phyloP scores from a whole-genome alignment of 2,888 invertebrate genomes.

The Alentia gelatinosa region DNA sequence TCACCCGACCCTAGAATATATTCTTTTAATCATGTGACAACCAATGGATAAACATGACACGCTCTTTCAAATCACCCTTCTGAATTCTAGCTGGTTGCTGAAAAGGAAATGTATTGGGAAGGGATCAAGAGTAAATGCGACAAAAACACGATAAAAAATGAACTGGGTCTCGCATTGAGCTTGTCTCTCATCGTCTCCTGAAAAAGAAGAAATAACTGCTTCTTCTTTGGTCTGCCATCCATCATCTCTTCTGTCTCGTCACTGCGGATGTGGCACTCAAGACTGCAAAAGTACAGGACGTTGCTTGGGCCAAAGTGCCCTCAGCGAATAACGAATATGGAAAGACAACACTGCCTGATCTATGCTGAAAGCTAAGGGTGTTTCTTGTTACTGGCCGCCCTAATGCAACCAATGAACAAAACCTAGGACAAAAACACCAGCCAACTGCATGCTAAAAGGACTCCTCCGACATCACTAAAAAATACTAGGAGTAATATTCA shows the following conservation, averaged over 20 bases:
- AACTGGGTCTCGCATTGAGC: neutral
- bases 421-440: too few relatives aligned
- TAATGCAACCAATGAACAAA: too few relatives aligned
- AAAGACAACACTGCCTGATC: too few relatives aligned
- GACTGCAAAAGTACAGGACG: neutral
- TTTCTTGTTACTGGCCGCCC: too few relatives aligned
- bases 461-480: too few relatives aligned
- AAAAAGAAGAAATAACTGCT: neutral
- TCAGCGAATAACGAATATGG: too few relatives aligned
- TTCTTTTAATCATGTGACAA: neutral
- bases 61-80: neutral
- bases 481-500: too few relatives aligned
- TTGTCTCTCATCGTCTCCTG: neutral
- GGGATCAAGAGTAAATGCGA: neutral
- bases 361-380: too few relatives aligned
- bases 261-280: neutral
- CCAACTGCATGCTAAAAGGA: too few relatives aligned
- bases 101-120: neutral
- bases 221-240: neutral
- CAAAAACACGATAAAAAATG: too few relatives aligned
- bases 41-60: neutral
- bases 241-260: neutral
- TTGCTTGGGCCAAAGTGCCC: neutral
- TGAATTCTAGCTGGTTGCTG: neutral
- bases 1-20: neutral